Evolutionary conservation across 2,113 vertebrate genomes (phyloP), one percentile per base, ranked within the genome.

Genomic region (Callionymus lyra): DNA sequence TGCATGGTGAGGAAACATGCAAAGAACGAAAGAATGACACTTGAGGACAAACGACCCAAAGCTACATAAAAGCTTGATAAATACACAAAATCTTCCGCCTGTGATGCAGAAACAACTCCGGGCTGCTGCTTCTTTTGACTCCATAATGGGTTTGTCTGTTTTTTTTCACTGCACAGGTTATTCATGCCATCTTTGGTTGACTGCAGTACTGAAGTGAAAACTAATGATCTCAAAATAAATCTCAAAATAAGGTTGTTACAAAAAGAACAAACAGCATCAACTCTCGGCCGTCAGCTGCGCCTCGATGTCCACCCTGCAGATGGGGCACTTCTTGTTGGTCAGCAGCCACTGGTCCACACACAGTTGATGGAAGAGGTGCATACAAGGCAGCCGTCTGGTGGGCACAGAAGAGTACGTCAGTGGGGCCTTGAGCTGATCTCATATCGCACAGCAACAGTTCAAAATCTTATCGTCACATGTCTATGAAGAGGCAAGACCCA

Each of bases 151-250:
- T 27, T 27, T 27, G 21, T 27, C 8, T 27, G 4, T 27, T 27
- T 27, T 27, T 27, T 27, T 27, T 5, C 87, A 87, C 87, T 90
- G 91, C 88, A 82, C 88, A 91, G 87, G 87, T 86, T 87, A 91
- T 86, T 92, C 90, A 91, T 91, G 95, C 92, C 94, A 92, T 98
- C 95, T 98, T 98, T 98, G 95, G 95, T 98, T 94, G 95, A 93
- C 92, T 96, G 92, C 87, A 89, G 91, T 91, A 93, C 90, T 91
- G 85, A 89, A 82, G 84, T 87, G 81, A 80, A 83, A 65, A 78
- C 21, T 27, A 27, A 27, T 27, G 21, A 27, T 27, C 21, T 74
- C 67, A 60, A 79, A 38, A 75, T 72, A 70, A 77, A 27, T 53
- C 84, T 83, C 63, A 76, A 74, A 73, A 68, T 63, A 67, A 75